A percentile compares a stretch with the other conserved stretches of the same genome.
These are phyloP conservation scores for Phalacrocorax pelagicus DNA, from an alignment of 2,113 vertebrate genomes.

Conservation along the genomic window DNA sequence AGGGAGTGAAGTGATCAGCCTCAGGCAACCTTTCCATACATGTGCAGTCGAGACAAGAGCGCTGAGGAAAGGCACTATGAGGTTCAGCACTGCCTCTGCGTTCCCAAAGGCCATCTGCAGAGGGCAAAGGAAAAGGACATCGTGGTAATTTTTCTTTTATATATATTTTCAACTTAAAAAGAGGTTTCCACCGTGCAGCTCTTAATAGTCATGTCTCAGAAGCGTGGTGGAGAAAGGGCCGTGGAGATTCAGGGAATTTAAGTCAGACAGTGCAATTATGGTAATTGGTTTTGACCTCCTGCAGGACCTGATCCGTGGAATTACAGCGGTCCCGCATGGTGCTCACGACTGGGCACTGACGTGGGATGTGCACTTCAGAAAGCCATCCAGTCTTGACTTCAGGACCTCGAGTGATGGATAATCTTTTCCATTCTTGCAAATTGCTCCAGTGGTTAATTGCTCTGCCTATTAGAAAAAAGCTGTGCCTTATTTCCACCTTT, in stretches of 20 bases:
- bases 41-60: not conserved
- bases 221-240: not conserved
- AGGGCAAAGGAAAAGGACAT: not conserved
- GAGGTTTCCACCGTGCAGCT: not conserved
- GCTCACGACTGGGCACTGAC: not conserved
- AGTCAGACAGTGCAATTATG: slow-evolving; percentile 27
- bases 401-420: slow-evolving; percentile 5
- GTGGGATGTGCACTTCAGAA: slow-evolving; percentile 10
- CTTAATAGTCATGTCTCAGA: not conserved
- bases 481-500: slow-evolving; percentile 27
- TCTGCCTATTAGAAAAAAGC: not conserved
- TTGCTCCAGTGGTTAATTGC: slow-evolving; percentile 54
- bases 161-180: not conserved
- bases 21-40: not conserved
- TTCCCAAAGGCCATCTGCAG: not conserved
- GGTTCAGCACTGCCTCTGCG: not conserved
- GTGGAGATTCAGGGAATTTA: not conserved
- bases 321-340: not conserved
- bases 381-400: slow-evolving; percentile 23
- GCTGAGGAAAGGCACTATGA: fast-evolving
- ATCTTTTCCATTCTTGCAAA: slow-evolving; percentile 52
- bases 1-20: not conserved
- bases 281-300: slow-evolving; percentile 55
- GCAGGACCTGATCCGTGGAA: slow-evolving; percentile 2
- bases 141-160: not conserved